These are phyloP conservation scores for Tribolium madens DNA, from an alignment of 1,140 invertebrate genomes.

Conservation along the genomic window DNA sequence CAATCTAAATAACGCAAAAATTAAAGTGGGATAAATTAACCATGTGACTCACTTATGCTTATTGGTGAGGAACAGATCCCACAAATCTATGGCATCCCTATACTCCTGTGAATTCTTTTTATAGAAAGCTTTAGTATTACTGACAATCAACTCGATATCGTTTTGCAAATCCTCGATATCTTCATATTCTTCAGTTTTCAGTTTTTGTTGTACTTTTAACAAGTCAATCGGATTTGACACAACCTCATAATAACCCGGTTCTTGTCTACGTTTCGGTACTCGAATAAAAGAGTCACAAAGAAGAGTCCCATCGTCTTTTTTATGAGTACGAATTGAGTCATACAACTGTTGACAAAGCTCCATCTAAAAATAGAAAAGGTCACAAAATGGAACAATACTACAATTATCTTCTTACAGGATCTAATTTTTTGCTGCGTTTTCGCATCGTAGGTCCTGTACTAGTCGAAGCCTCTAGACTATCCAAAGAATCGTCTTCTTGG, in stretches of 20 bases:
- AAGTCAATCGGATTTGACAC: constrained; percentile 95
- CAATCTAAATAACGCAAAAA: constrained; percentile 56
- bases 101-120: constrained; percentile 88
- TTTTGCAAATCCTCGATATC: constrained; percentile 88
- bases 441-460: constrained; percentile 58
- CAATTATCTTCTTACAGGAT: constrained; percentile 60
- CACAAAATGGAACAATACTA: not conserved
- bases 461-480: constrained; percentile 62
- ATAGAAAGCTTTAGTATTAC: constrained; percentile 94
- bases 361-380: constrained; percentile 68
- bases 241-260: constrained; percentile 91
- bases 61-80: constrained; percentile 81
- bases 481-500: constrained; percentile 69
- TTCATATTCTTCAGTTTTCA: constrained; percentile 95
- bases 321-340: constrained; percentile 90
- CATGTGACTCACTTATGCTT: constrained; percentile 64
- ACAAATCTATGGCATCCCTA: constrained; percentile 91
- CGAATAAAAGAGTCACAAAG: constrained; percentile 95
- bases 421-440: constrained; percentile 62
- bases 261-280: constrained; percentile 91
- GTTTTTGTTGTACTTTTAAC: constrained; percentile 93
- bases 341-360: constrained; percentile 94
- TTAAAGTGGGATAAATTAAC: constrained; percentile 1
- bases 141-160: constrained; percentile 90
- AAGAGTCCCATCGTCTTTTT: constrained; percentile 91